Evolutionary conservation across 2,888 invertebrate genomes (phyloP), one percentile per base, ranked within the genome.

Genomic region (Eucriotettix oculatus): DNA sequence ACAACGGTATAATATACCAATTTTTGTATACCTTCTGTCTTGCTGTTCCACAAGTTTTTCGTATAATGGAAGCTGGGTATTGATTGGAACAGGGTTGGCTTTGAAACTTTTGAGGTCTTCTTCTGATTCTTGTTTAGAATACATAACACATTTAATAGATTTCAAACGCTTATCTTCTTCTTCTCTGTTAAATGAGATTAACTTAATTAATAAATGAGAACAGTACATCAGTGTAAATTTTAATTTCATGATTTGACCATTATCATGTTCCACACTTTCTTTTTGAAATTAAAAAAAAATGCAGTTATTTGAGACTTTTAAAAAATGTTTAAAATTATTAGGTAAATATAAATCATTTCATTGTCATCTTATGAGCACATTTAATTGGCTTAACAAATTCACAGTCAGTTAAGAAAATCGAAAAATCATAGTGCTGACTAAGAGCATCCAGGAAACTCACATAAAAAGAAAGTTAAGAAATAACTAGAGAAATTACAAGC

Each of bases 31-130:
- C 86, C 85, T 82, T 76, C 81, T 79, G 69, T 86, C 84, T 71
- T 85, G 85, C 63, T 85, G 84, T 64, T 81, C 83, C 67, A 86
- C 74, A 63, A 87, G 80, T 75, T 84, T 84, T 68, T 86, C 82
- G 67, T 84, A 86, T 16, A 86, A 75, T 0, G 84, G 85, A 62
- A 87, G 81, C 66, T 83, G 79, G 0, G 86, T 85, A 65, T 85
- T 83, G 52, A 86, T 78, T 0, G 86, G 86, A 61, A 86, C 78
- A 3, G 84, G 81, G 67, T 80, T 77, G 1, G 82, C 80, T 67
- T 74, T 76, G 64, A 84, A 82, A 56, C 74, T 72, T 66, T 76
- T 79, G 67, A 78, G 76, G 62, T 79, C 76, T 42, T 57, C 42
- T 52, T 43, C 55, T 14, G 58, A 10, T 16, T 61, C 44, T 43